A percentile compares a stretch with the other conserved stretches of the same genome.
These are phyloP conservation scores for Hirundichthys speculiger DNA, from an alignment of 2,113 vertebrate species.

Conservation along the genomic window DNA sequence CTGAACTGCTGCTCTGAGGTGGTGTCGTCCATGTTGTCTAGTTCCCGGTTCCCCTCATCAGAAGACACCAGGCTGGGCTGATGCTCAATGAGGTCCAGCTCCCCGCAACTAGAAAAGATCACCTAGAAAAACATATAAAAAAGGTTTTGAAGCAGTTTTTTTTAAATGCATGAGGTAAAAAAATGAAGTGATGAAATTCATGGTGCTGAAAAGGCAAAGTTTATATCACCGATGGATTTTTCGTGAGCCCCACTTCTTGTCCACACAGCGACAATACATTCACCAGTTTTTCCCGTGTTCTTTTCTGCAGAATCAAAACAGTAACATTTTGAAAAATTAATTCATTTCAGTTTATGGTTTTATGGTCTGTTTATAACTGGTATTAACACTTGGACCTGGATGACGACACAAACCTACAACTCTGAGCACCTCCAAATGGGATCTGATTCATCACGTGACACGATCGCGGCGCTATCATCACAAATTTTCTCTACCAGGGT, in stretches of 20 bases:
- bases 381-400: not conserved
- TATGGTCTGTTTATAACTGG: too few species aligned
- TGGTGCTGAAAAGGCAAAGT: not conserved
- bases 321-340: not conserved
- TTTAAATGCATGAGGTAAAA: not conserved
- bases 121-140: slow-evolving; percentile 78
- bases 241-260: slow-evolving; percentile 95
- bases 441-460: too few species aligned
- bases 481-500: too few species aligned
- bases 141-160: not conserved
- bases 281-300: slow-evolving; percentile 95
- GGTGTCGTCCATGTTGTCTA: slow-evolving; percentile 93
- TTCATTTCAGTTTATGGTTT: not conserved
- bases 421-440: too few species aligned
- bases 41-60: slow-evolving; percentile 90
- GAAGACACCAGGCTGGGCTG: slow-evolving; percentile 93
- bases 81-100: slow-evolving; percentile 94
- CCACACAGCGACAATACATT: slow-evolving; percentile 95
- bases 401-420: not conserved
- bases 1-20: slow-evolving; percentile 97
- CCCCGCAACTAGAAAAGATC: slow-evolving; percentile 97
- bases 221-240: slow-evolving; percentile 94
- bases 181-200: not conserved
- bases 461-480: too few species aligned
- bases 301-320: slow-evolving; percentile 83